Evolutionary conservation across 1,140 invertebrate species (phyloP), one percentile per base, ranked within the genome.

Genomic region (Pseudomyrmex sp.): DNA sequence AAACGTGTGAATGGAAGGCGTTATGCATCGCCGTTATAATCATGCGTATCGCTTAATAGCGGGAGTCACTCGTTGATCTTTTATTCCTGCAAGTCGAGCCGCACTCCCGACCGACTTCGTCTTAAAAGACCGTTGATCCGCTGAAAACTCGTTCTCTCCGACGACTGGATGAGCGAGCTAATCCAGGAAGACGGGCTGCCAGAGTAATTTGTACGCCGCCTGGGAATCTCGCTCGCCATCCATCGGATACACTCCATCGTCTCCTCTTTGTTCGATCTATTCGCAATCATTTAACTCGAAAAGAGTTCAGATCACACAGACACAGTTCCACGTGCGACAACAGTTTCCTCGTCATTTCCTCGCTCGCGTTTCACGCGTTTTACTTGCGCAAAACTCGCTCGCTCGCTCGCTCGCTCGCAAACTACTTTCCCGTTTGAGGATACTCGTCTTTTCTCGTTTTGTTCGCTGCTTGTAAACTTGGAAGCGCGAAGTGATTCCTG

Each of bases 81-180:
- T 69, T 70, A 23, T 13, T 69, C 20, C 20, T 9, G 12, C 20
- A 18, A 59, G 18, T 13, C 23, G 20, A 26, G 59, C 58, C 5
- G 4, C 20, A 23, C 35, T 23, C 50, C 15, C 50, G 75, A 69
- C 26, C 74, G 66, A 52, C 77, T 62, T 50, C 48, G 69, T 74
- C 58, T 65, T 52, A n/a, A 52, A 62, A 76, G 84, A 83, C 83
- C 76, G 83, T 54, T 83, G 76, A 89, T 86, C 85, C 84, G 79
- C 66, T 83, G 77, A 72, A 35, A 89, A 89, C 86, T 85, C 84
- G 84, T 83, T 86, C 83, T 63, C 76, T 84, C 70, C 86, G 86
- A 35, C 35, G 35, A 89, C 84, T 75, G 87, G 88, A 90, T 89
- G 83, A 85, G 56, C 72, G 63, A 77, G 76, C 83, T 90, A 84